These are phyloP conservation scores for Motacilla tschutschensis DNA, from an alignment of 2,113 vertebrate genomes.

Conservation along the genomic window DNA sequence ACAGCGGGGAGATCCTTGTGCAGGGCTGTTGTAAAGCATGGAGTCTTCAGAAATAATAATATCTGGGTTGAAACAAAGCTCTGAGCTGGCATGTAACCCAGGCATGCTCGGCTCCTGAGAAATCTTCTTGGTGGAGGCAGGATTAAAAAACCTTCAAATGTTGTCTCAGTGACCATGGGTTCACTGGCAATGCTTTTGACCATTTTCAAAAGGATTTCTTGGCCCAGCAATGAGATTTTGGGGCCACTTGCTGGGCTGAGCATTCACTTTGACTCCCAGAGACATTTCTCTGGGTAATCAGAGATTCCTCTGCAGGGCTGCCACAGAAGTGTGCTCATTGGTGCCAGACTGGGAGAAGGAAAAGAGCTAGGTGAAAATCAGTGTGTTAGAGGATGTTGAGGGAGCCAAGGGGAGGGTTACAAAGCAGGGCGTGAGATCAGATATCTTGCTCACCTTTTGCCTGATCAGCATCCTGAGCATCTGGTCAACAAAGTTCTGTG, in stretches of 20 bases:
- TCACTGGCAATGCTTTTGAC: background rate
- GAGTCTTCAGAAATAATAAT: slow-evolving; percentile 1
- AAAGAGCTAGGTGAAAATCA: background rate
- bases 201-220: background rate
- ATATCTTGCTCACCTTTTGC: background rate
- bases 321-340: background rate
- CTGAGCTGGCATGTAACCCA: background rate
- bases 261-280: background rate
- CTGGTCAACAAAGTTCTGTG: background rate
- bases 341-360: background rate
- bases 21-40: background rate
- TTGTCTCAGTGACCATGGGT: background rate
- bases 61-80: background rate
- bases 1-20: background rate
- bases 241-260: background rate
- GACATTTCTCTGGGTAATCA: background rate
- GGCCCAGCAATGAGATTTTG: background rate
- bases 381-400: background rate
- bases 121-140: background rate
- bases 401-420: background rate
- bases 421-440: background rate
- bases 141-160: background rate
- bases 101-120: background rate
- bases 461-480: background rate
- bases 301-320: background rate